Conservation (phyloP, 2,797 vertebrate genomes). For the Heteromormyrus szaboi region DNA sequence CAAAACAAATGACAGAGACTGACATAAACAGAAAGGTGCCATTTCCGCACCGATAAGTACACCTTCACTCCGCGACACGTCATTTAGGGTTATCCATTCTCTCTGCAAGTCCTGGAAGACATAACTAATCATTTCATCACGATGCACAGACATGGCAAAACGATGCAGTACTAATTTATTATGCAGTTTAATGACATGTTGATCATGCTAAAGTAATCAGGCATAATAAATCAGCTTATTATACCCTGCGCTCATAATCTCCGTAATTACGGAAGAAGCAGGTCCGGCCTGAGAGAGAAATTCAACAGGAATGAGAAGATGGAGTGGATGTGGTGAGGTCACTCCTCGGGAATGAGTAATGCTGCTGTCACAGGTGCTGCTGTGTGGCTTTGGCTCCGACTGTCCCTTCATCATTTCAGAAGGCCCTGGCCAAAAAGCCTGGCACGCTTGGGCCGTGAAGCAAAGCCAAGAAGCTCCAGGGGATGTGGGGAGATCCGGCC, state of each 20-base stretch:
- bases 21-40: background rate
- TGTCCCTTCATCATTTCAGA: background rate
- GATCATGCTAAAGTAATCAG: conserved; percentile 8
- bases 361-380: background rate
- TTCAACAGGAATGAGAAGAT: background rate
- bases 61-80: background rate
- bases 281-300: background rate
- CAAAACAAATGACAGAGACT: background rate
- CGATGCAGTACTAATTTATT: background rate
- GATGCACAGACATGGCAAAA: conserved; percentile 7
- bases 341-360: background rate
- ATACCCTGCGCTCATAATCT: background rate
- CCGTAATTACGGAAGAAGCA: conserved; percentile 3
- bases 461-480: background rate
- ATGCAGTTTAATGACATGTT: background rate
- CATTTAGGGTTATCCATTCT: background rate
- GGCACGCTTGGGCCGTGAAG: background rate
- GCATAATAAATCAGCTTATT: conserved; percentile 8
- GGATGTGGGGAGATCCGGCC: background rate
- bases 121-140: conserved; percentile 5
- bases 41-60: background rate
- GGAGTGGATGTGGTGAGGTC: background rate
- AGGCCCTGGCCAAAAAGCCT: background rate
- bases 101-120: background rate
- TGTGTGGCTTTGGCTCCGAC: background rate